phyloP scores from a whole-genome alignment of 2,888 invertebrate species.

The Trissoscelio sp. region DNA sequence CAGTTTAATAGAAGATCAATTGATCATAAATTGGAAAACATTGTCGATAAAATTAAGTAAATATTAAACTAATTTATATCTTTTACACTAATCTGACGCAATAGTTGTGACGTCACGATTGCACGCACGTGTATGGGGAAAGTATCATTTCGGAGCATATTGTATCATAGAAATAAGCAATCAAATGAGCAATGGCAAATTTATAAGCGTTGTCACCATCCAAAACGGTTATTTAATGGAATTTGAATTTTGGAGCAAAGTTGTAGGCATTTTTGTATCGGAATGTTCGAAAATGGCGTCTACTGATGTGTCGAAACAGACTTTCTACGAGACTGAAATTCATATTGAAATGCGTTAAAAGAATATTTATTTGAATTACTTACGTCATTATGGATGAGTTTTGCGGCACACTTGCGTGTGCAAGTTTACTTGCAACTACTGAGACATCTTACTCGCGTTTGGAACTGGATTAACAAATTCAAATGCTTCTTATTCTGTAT shows the following conservation, averaged over 20 bases:
- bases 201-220: too few relatives aligned
- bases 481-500: slow-evolving; percentile 42
- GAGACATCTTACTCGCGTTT: slow-evolving; percentile 89
- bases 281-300: neutral
- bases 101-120: slow-evolving; percentile 24
- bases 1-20: too few relatives aligned
- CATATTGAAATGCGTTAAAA: neutral
- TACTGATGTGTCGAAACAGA: neutral
- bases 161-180: neutral
- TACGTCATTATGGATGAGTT: slow-evolving; percentile 88
- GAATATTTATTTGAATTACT: slow-evolving; percentile 82
- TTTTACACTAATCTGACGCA: slow-evolving; percentile 22
- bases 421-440: slow-evolving; percentile 88
- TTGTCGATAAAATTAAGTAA: slow-evolving; percentile 2
- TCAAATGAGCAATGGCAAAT: too few relatives aligned
- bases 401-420: slow-evolving; percentile 90
- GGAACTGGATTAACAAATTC: neutral
- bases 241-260: too few relatives aligned
- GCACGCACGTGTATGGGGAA: neutral
- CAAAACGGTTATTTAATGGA: neutral
- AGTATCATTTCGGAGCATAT: neutral
- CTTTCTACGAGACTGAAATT: slow-evolving; percentile 10
- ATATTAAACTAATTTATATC: neutral
- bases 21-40: neutral
- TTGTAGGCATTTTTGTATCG: too few relatives aligned